Conservation (phyloP, 1,140 invertebrate genomes). For the Polypedilum pembai region DNA sequence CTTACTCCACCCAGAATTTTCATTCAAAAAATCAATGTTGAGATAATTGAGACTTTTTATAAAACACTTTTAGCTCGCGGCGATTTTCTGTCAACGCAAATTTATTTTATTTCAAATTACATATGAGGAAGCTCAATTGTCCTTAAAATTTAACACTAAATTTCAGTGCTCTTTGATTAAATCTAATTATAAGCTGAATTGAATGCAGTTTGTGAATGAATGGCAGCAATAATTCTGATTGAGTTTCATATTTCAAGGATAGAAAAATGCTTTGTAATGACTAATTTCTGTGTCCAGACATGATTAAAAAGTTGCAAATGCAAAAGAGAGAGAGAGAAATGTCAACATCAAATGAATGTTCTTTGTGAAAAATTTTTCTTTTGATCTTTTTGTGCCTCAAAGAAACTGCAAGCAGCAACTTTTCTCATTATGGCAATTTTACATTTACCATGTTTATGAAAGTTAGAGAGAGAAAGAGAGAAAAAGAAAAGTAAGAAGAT, state of each 20-base stretch:
- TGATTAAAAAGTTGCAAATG: slow-evolving; percentile 7
- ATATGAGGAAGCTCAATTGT: neutral
- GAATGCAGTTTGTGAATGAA: neutral
- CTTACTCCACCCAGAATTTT: neutral
- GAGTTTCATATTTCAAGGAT: neutral
- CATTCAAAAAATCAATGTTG: neutral
- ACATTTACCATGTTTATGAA: neutral
- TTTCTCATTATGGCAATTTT: slow-evolving; percentile 6
- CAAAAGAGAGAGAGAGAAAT: neutral
- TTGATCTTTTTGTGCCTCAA: neutral
- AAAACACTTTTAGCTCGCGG: no score
- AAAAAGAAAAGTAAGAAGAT: no score
- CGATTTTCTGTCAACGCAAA: no score
- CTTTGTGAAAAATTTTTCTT: neutral
- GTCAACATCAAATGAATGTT: slow-evolving; percentile 5
- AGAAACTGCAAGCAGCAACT: neutral
- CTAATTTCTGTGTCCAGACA: slow-evolving; percentile 6
- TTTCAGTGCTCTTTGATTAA: neutral
- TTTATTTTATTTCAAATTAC: no score
- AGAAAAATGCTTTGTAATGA: neutral
- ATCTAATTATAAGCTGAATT: slow-evolving; percentile 5
- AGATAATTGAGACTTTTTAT: neutral
- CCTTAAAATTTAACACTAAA: neutral
- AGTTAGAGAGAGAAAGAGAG: no score
- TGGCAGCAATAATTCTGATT: neutral